Percentiles rank a stretch among this genome's conserved stretches.
Conservation (phyloP, 2,888 invertebrate genomes). For the Drosophila trichaetosa region DNA sequence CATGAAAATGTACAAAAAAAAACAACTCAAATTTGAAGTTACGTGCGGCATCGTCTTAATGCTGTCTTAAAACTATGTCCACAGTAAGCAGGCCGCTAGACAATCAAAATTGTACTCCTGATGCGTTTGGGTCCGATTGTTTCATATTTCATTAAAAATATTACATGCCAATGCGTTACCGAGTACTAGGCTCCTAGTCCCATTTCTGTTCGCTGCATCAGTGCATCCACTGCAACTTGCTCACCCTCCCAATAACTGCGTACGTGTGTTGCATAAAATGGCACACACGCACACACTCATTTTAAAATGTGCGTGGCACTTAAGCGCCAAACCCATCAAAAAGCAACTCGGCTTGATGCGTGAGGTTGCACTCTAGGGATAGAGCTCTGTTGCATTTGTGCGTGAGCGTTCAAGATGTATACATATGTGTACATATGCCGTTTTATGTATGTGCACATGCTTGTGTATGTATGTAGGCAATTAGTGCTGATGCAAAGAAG, state of each 20-base stretch:
- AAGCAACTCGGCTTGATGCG: conserved; percentile 40
- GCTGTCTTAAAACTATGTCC: conserved; percentile 30
- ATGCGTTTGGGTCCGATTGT: conserved; percentile 52
- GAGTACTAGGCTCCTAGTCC: conserved; percentile 27
- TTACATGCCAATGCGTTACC: conserved; percentile 56
- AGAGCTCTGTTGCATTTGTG: conserved; percentile 27
- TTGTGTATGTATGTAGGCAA: conserved; percentile 1
- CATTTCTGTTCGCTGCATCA: conserved; percentile 31
- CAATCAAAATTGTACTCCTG: background rate
- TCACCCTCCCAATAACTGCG: conserved; percentile 17
- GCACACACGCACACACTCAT: conserved; percentile 38
- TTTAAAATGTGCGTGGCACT: conserved; percentile 67
- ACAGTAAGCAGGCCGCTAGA: conserved; percentile 42
- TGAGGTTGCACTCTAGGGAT: conserved; percentile 43
- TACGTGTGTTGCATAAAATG: conserved; percentile 48
- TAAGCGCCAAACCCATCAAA: conserved; percentile 45
- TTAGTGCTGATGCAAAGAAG: background rate
- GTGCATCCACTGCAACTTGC: conserved; percentile 36
- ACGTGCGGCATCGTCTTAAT: conserved; percentile 18
- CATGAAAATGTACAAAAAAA: conserved; percentile 49
- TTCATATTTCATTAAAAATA: conserved; percentile 78
- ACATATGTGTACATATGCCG: background rate
- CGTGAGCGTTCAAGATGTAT: conserved; percentile 12
- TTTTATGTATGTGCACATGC: background rate
- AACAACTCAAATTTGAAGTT: conserved; percentile 39